Evolutionary conservation across 1,140 invertebrate species (phyloP).

Genomic region (Trichonephila inaurata): DNA sequence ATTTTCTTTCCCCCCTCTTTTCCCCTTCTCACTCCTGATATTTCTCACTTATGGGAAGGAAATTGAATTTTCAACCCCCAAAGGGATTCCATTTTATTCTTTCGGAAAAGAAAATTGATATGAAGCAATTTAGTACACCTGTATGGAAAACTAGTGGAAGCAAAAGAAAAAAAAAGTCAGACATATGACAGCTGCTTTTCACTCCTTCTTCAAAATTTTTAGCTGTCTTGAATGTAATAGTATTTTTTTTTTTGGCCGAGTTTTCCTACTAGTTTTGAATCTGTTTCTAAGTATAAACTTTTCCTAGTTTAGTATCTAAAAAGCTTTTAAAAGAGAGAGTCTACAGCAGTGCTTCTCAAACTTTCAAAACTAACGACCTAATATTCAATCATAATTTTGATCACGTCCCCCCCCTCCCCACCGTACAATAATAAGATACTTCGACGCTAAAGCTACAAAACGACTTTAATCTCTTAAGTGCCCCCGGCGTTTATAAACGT

Average conservation of each 20-base stretch:
- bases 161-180: slow-evolving; percentile 8
- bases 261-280: background rate
- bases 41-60: slow-evolving; percentile 58
- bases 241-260: background rate
- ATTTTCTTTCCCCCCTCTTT: too few species aligned
- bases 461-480: too few species aligned
- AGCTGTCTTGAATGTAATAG: background rate
- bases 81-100: slow-evolving; percentile 71
- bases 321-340: too few species aligned
- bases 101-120: slow-evolving; percentile 64
- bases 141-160: background rate
- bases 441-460: too few species aligned
- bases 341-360: too few species aligned
- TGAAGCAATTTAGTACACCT: slow-evolving; percentile 68
- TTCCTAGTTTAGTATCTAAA: too few species aligned
- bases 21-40: background rate
- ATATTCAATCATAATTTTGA: too few species aligned
- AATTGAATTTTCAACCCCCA: slow-evolving; percentile 74
- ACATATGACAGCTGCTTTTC: background rate
- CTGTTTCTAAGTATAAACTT: too few species aligned
- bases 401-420: too few species aligned
- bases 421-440: too few species aligned
- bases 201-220: background rate
- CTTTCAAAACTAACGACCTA: too few species aligned
- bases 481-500: too few species aligned